A percentile compares a stretch with the other conserved stretches of the same genome.
These are phyloP conservation scores for Drosophila murphyi DNA, from an alignment of 1,140 invertebrate genomes.

Conservation along the genomic window DNA sequence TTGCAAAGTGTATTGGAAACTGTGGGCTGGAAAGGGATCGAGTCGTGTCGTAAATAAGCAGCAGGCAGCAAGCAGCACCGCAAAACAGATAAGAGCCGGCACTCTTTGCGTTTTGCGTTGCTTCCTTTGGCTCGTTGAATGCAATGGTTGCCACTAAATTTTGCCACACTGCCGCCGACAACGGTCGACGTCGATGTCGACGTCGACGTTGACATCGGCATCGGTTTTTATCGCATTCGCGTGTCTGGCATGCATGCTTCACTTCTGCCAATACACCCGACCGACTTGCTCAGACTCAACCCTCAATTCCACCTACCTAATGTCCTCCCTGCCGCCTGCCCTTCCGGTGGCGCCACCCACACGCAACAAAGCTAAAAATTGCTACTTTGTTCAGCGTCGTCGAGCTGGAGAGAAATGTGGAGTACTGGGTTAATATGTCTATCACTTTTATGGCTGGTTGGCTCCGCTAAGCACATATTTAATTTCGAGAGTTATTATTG, in stretches of 20 bases:
- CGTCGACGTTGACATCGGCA: conserved; percentile 26
- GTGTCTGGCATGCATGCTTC: conserved; percentile 77
- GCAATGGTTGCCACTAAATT: conserved; percentile 64
- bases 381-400: conserved; percentile 67
- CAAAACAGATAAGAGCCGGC: conserved; percentile 8
- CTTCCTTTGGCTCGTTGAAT: conserved; percentile 36
- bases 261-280: conserved; percentile 42
- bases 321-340: neutral
- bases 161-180: conserved; percentile 22
- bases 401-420: conserved; percentile 58
- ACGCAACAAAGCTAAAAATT: conserved; percentile 80
- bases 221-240: conserved; percentile 74
- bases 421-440: conserved; percentile 80
- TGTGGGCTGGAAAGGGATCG: conserved; percentile 20
- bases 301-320: neutral
- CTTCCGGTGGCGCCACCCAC: conserved; percentile 23
- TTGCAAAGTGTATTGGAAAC: conserved; percentile 72
- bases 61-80: conserved; percentile 15
- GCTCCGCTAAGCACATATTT: conserved; percentile 56
- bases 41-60: conserved; percentile 64
- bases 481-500: conserved; percentile 39
- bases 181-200: neutral
- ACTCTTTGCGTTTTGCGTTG: conserved; percentile 21
- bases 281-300: neutral
- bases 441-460: conserved; percentile 78